Conservation (phyloP, 2,797 vertebrate genomes). For the Alectoris magna region DNA sequence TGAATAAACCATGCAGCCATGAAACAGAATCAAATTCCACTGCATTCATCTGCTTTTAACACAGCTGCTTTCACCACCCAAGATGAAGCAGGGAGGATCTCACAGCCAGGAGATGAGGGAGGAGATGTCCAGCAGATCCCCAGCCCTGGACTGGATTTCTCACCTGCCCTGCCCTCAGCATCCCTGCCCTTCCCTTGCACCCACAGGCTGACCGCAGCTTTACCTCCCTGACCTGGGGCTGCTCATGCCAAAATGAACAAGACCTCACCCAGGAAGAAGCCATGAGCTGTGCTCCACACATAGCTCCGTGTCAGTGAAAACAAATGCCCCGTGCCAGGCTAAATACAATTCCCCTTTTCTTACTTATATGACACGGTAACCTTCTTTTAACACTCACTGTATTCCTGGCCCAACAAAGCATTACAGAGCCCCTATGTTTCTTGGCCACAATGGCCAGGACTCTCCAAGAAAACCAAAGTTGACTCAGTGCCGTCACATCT, state of each 20-base stretch:
- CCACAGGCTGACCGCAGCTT: fast-evolving
- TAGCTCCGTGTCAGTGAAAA: constrained; percentile 67
- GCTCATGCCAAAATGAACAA: constrained; percentile 65
- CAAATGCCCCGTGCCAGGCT: constrained; percentile 60
- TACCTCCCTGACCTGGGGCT: constrained; percentile 4
- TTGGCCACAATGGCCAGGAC: constrained; percentile 38
- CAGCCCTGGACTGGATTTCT: background rate
- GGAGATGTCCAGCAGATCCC: background rate
- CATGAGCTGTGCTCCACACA: constrained; percentile 19
- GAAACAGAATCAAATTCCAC: constrained; percentile 8
- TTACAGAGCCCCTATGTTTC: constrained; percentile 29
- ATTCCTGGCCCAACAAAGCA: constrained; percentile 29
- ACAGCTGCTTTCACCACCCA: constrained; percentile 15
- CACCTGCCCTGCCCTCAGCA: background rate
- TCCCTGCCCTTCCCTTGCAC: background rate
- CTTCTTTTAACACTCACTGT: constrained; percentile 49
- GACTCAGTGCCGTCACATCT: background rate
- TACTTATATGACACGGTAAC: constrained; percentile 58
- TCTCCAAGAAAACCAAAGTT: background rate
- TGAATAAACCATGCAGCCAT: background rate
- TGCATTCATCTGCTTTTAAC: constrained; percentile 35
- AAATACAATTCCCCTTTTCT: constrained; percentile 65
- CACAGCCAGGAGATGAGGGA: background rate
- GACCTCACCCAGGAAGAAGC: constrained; percentile 46
- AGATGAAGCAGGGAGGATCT: constrained; percentile 7